Base-by-base conservation (phyloP, 2,888 invertebrate species). In the Hymenopus coronatus region DNA sequence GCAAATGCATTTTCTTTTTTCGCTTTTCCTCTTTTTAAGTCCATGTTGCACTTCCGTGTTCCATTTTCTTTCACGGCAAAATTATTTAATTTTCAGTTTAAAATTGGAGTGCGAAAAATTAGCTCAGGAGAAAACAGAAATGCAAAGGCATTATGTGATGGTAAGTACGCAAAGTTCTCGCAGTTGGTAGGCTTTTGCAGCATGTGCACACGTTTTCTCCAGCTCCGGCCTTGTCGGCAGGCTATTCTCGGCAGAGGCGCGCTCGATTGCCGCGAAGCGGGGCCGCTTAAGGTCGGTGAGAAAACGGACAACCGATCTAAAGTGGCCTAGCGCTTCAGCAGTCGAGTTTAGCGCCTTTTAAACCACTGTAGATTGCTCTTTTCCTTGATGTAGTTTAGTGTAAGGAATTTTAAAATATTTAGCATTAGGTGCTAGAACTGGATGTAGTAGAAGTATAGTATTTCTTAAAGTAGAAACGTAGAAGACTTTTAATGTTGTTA, bases 111-210 rank as follows among this genome's bases (percentile, higher is more conserved):
- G 96, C 93, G 97, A 97, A 94, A 97, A 97, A 94, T 94, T 97
- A 93, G 96, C 96, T 91, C 96, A 96, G 93, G 97, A 97, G 94
- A 97, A 97, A 94, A 97, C 97, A 91, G 97, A 97, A 94, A 97
- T 97, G 96, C 97, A 97, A 94, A 94, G 97, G 93, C 97, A 97
- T 94, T 97, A 97, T 94, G 97, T 97, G 91, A 97, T 97, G 97
- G 97, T 97, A 94, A 96, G 96, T 95, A 85, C 20, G 8, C 54
- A 70, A 70, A 70, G 3, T 70, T 1, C 4, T 46, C 1, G 46
- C 20, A 25, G 54, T 70, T 3, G 54, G 14, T 54, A 54, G 54
- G 20, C 54, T 20, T 70, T 70, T 70, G 54, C 54, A 54, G 20
- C 54, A 70, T 70, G 54, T 12, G 40, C 15, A 70, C 54, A 3